These are phyloP conservation scores for Leptarthrus brevirostris DNA, from an alignment of 2,888 invertebrate genomes.

Conservation along the genomic window DNA sequence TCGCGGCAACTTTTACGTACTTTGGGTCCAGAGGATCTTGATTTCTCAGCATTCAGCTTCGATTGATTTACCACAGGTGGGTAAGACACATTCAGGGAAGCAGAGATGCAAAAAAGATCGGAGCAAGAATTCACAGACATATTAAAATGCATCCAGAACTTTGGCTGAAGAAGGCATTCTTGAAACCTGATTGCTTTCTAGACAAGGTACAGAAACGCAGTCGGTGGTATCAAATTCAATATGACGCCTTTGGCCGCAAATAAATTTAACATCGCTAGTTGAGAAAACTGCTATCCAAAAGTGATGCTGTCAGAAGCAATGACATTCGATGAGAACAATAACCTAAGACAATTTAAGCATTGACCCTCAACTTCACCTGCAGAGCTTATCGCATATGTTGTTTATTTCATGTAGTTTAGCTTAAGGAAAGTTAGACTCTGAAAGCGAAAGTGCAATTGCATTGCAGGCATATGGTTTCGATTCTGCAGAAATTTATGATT, in stretches of 20 bases:
- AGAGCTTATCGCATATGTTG: too few species aligned
- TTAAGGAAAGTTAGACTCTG: too few species aligned
- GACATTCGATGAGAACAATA: too few species aligned
- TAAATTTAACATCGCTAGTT: conserved; percentile 34
- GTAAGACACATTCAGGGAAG: conserved; percentile 22
- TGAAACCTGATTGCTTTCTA: conserved; percentile 48
- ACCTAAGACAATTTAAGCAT: too few species aligned
- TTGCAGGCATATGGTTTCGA: too few species aligned
- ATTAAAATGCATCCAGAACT: conserved; percentile 43
- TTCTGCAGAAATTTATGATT: too few species aligned
- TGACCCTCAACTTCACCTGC: too few species aligned
- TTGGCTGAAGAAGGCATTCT: conserved; percentile 37
- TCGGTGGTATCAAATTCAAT: conserved; percentile 55
- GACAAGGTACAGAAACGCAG: conserved; percentile 54
- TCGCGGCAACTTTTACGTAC: conserved; percentile 46
- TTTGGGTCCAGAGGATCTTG: conserved; percentile 30
- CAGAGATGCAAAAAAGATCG: background rate
- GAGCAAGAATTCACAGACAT: conserved; percentile 31
- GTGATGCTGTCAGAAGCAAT: conserved; percentile 52
- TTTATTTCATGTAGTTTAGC: too few species aligned
- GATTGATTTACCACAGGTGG: conserved; percentile 48
- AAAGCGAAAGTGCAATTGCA: too few species aligned
- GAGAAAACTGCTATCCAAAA: conserved; percentile 49
- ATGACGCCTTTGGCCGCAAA: conserved; percentile 56
- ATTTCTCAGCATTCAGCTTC: conserved; percentile 30